Conservation (phyloP, 1,140 invertebrate species). For the Cotesia chilonis region DNA sequence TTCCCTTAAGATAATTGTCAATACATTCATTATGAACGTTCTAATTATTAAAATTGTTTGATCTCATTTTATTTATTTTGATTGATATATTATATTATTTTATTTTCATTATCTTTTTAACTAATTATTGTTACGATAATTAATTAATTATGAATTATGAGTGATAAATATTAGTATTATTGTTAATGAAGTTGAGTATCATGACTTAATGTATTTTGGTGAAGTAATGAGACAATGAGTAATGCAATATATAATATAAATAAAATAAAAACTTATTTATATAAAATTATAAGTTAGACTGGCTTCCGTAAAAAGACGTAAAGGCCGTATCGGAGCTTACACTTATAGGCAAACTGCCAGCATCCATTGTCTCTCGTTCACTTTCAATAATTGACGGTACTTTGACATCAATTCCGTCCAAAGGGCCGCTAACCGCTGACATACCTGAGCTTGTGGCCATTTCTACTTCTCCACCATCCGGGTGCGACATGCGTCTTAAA, state of each 20-base stretch:
- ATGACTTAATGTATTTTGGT: too few species aligned
- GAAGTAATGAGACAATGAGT: too few species aligned
- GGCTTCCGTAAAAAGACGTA: slow-evolving; percentile 74
- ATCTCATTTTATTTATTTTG: too few species aligned
- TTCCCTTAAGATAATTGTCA: too few species aligned
- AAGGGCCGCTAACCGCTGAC: slow-evolving; percentile 54
- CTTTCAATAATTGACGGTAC: slow-evolving; percentile 55
- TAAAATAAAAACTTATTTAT: slow-evolving; percentile 31
- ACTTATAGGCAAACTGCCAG: slow-evolving; percentile 56
- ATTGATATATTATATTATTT: too few species aligned
- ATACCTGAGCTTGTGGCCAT: slow-evolving; percentile 60
- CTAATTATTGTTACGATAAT: too few species aligned
- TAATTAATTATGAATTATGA: too few species aligned
- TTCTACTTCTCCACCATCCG: slow-evolving; percentile 57
- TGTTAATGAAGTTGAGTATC: too few species aligned
- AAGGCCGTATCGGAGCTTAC: slow-evolving; percentile 74
- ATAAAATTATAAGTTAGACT: slow-evolving; percentile 49
- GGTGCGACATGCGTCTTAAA: slow-evolving; percentile 62
- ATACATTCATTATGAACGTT: too few species aligned
- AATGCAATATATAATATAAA: background rate
- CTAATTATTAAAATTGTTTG: too few species aligned
- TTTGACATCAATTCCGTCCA: slow-evolving; percentile 52
- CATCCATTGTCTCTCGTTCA: slow-evolving; percentile 58
- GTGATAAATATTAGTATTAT: too few species aligned
- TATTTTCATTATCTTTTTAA: too few species aligned